Percentiles rank a stretch among this genome's conserved stretches.
Evolutionary conservation across 2,113 vertebrate species (phyloP).

Genomic region (Jaculus jaculus): DNA sequence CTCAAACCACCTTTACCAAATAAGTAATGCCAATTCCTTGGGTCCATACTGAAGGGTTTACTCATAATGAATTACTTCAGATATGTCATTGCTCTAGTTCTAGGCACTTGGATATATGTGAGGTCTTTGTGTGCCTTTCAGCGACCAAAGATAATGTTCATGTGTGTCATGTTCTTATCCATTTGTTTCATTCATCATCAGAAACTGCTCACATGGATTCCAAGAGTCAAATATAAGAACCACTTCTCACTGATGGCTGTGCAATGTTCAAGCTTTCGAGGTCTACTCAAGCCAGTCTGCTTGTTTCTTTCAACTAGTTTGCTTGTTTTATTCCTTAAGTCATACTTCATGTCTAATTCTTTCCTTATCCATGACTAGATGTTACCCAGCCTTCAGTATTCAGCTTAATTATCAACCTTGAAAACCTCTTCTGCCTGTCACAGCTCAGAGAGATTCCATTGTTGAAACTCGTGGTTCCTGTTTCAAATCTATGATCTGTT

Average conservation of each 20-base stretch:
- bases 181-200: background rate
- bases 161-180: background rate
- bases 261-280: background rate
- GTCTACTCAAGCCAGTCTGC: background rate
- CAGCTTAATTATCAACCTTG: background rate
- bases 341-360: background rate
- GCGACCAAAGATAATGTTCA: background rate
- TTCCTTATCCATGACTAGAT: background rate
- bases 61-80: background rate
- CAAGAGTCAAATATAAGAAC: background rate
- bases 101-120: background rate
- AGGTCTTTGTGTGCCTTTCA: background rate
- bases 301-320: background rate
- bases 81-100: background rate
- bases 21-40: background rate
- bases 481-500: background rate
- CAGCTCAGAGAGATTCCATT: background rate
- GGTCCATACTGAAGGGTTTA: background rate
- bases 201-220: background rate
- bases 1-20: background rate
- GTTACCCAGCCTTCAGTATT: background rate
- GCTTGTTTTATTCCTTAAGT: background rate
- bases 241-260: background rate
- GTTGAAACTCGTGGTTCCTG: background rate
- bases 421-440: background rate